phyloP scores from a whole-genome alignment of 1,140 invertebrate genomes.

The Trichonephila clavipes region DNA sequence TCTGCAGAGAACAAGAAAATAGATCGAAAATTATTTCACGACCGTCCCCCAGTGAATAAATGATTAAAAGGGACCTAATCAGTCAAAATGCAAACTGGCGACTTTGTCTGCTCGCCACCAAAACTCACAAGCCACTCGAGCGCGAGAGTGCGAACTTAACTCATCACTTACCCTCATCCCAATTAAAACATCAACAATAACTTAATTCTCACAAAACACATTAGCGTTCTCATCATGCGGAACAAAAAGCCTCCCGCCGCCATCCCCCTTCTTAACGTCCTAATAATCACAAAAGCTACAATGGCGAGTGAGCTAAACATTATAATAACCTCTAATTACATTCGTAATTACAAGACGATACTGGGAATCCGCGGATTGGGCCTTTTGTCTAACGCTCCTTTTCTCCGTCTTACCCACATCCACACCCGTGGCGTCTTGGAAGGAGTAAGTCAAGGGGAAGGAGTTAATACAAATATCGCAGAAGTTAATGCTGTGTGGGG shows the following conservation, averaged over 20 bases:
- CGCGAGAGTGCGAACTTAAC: neutral
- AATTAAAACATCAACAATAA: conserved; percentile 53
- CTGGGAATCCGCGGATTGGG: conserved; percentile 34
- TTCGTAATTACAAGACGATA: conserved; percentile 74
- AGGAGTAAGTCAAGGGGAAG: conserved; percentile 68
- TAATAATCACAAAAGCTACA: conserved; percentile 72
- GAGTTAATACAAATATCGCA: conserved; percentile 75
- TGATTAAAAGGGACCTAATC: too few species aligned
- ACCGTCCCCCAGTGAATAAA: too few species aligned
- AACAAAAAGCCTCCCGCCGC: conserved; percentile 19
- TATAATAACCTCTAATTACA: conserved; percentile 76
- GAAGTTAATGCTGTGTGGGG: conserved; percentile 37
- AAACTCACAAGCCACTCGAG: neutral
- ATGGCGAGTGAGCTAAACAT: conserved; percentile 58
- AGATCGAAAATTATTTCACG: too few species aligned
- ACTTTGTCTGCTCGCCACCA: neutral
- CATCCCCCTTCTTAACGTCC: conserved; percentile 50
- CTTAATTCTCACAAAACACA: conserved; percentile 46
- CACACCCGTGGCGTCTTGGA: neutral
- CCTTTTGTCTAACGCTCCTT: conserved; percentile 59
- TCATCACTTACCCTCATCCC: conserved; percentile 20
- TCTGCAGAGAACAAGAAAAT: too few species aligned
- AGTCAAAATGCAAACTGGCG: too few species aligned
- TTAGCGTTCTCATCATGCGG: conserved; percentile 27
- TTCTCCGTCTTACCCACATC: neutral